Evolutionary conservation across 1,140 invertebrate species (phyloP).

Genomic region (Aphaenogaster rudis): DNA sequence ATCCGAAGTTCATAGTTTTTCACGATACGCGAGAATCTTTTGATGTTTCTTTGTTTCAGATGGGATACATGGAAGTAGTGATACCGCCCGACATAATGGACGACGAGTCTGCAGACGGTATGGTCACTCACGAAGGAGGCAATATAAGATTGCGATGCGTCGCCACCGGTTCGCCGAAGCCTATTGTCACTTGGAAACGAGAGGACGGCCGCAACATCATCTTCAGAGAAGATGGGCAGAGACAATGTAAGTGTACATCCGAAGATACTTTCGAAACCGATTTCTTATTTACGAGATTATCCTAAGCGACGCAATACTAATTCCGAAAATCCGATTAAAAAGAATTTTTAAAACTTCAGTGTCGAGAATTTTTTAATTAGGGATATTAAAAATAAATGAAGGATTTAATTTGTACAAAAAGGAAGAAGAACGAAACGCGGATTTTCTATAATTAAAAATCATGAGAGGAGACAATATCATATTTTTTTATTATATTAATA

Average conservation of each 20-base stretch:
- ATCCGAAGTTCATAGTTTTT: not conserved
- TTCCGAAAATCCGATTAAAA: not conserved
- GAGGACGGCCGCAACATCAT: conserved; percentile 92
- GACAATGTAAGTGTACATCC: conserved; percentile 87
- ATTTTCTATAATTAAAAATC: conserved; percentile 23
- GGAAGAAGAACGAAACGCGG: not conserved
- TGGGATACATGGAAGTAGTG: conserved; percentile 93
- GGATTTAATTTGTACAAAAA: conserved; percentile 14
- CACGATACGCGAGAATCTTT: not conserved
- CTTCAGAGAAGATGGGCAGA: conserved; percentile 90
- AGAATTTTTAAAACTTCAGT: not conserved
- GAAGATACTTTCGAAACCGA: not conserved
- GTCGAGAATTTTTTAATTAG: not conserved
- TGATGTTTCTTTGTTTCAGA: conserved; percentile 87
- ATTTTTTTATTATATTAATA: conserved; percentile 6
- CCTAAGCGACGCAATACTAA: not conserved
- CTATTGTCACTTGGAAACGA: conserved; percentile 92
- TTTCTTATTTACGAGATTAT: not conserved
- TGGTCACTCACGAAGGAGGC: conserved; percentile 90
- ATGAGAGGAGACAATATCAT: not conserved
- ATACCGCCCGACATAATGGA: conserved; percentile 94
- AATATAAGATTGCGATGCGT: conserved; percentile 92
- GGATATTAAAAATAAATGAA: not conserved
- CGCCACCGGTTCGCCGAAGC: conserved; percentile 93
- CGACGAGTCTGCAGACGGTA: conserved; percentile 86